phyloP scores from a whole-genome alignment of 2,113 vertebrate species.

The Grus americana region DNA sequence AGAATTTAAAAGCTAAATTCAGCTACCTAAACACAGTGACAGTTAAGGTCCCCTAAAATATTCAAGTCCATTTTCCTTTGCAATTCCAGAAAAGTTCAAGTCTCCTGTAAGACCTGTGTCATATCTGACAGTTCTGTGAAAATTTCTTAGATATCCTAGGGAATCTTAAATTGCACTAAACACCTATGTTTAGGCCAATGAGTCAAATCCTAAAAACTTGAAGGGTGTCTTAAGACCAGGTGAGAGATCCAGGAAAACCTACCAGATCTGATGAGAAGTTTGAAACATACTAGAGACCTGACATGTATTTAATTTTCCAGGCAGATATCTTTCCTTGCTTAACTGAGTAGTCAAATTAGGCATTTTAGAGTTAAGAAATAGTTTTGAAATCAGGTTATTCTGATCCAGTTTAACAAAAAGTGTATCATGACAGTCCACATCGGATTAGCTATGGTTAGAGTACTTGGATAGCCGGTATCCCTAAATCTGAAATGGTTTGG shows the following conservation, averaged over 20 bases:
- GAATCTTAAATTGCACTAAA: neutral
- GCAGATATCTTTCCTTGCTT: neutral
- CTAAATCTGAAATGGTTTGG: neutral
- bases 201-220: neutral
- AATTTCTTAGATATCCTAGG: neutral
- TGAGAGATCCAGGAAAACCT: neutral
- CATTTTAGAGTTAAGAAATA: neutral
- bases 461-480: neutral
- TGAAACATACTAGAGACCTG: neutral
- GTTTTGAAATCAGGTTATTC: neutral
- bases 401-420: neutral
- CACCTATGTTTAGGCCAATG: neutral
- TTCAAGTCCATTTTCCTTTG: neutral
- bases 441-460: neutral
- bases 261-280: neutral
- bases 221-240: neutral
- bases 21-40: neutral
- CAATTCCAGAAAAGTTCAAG: neutral
- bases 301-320: neutral
- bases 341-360: neutral
- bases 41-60: neutral
- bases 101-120: neutral
- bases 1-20: neutral
- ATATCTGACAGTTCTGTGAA: neutral
- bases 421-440: rapidly evolving